Conservation (phyloP, 2,797 vertebrate genomes). For the Sebastiscus tertius region DNA sequence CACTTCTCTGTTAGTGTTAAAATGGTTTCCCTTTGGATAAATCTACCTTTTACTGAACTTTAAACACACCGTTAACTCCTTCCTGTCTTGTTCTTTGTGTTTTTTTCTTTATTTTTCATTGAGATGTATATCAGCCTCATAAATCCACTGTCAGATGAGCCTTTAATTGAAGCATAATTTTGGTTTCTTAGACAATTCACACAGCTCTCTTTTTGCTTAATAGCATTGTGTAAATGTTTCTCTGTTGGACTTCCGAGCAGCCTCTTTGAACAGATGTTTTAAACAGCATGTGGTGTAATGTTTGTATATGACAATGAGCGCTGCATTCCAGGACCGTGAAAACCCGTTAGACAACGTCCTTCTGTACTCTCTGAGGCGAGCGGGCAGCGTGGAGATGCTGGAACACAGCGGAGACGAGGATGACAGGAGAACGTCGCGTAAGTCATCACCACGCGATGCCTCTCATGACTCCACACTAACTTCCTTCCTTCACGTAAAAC, state of each 20-base stretch:
- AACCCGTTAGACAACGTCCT: slow-evolving; percentile 89
- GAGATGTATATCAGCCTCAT: background rate
- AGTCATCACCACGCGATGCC: slow-evolving; percentile 32
- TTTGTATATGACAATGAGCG: background rate
- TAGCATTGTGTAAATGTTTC: background rate
- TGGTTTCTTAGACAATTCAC: background rate
- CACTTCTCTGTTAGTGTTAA: slow-evolving; percentile 1
- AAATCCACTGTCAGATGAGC: background rate
- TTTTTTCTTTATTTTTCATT: background rate
- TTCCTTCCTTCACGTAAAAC: background rate
- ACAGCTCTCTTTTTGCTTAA: background rate
- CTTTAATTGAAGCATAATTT: background rate
- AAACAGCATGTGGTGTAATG: background rate
- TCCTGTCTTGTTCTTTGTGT: background rate
- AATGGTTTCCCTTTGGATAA: background rate
- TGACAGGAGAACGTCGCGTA: slow-evolving; percentile 76
- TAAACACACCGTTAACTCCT: background rate
- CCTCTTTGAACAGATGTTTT: background rate
- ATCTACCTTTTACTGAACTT: background rate
- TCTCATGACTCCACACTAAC: background rate
- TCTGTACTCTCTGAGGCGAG: slow-evolving; percentile 81
- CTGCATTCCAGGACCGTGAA: slow-evolving; percentile 86
- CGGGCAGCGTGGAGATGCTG: slow-evolving; percentile 83
- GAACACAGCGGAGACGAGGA: slow-evolving; percentile 92
- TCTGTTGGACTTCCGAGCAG: background rate